Evolutionary conservation across 2,113 vertebrate species (phyloP), one percentile per base, ranked within the genome.

Genomic region (Thalassarche chlororhynchos): DNA sequence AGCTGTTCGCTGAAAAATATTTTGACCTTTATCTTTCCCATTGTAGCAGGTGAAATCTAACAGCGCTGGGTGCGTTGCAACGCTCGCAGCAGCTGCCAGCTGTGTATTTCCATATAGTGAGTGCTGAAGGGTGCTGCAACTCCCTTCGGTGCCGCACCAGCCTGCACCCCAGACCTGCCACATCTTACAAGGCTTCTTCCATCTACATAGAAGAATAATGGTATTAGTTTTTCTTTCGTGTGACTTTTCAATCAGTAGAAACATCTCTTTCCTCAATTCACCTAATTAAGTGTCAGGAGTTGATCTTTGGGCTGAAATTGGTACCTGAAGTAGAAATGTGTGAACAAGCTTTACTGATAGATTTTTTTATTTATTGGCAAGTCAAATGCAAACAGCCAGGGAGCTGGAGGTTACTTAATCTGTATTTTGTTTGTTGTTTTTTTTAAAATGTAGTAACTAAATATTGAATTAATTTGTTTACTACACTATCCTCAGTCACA

Each of bases 251-350:
- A 57, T 87, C 89, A 79, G 55, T 20, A 60, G 32, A 79, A 81
- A 69, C 47, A 46, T 32, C 74, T 55, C 74, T 94, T 68, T 40
- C 62, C 78, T 80, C 77, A 55, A 1, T 75, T 72, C 72, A 65
- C 54, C 66, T 84, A 82, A 93, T 88, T 77, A 84, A 77, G 86
- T 87, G 58, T 84, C 96, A 96, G 38, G 81, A 89, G 49, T 81
- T 91, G 80, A 85, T 93, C 36, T 93, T 76, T 70, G 64, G 46
- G 65, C n/a, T 96, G 95, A 94, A 93, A 94, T 83, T 90, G 13
- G 6, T 89, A 83, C 31, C 72, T 80, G 64, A 84, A 90, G 62
- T 57, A 76, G 76, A 70, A 92, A 86, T 65, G 51, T 72, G 64
- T 93, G 89, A 92, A 95, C 81, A 95, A 92, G n/a, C 51, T 84